Conservation (phyloP, 2,797 vertebrate species). For the Hemitrygon akajei region DNA sequence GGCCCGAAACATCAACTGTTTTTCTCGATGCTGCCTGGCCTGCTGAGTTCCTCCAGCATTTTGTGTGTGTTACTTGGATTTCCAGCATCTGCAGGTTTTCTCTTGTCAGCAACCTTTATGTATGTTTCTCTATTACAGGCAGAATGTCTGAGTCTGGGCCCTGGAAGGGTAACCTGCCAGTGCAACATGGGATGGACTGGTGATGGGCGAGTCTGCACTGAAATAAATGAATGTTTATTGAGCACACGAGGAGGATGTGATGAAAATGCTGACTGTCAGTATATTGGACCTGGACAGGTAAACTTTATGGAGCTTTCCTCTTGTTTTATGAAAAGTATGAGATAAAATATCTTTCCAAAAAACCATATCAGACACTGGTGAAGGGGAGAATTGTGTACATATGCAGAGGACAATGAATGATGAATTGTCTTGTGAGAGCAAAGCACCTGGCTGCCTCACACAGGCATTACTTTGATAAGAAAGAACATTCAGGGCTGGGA, state of each 20-base stretch:
- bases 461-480: neutral
- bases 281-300: constrained; percentile 82
- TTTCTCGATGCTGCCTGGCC: no score
- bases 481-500: neutral
- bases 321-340: neutral
- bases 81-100: no score
- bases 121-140: constrained; percentile 56
- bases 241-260: constrained; percentile 72
- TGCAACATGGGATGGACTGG: constrained; percentile 82
- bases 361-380: neutral
- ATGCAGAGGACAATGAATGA: neutral
- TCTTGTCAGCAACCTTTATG: no score
- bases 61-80: no score
- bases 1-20: no score
- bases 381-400: neutral
- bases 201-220: constrained; percentile 71
- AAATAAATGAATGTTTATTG: constrained; percentile 78
- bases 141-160: constrained; percentile 60
- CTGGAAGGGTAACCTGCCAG: constrained; percentile 64
- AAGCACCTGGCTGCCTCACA: neutral
- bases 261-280: constrained; percentile 64
- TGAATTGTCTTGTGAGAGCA: neutral
- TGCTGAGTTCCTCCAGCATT: no score
- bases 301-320: no score
- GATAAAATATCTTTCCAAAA: neutral